These are phyloP conservation scores for Varanus komodoensis DNA, from an alignment of 2,113 vertebrate genomes.

Conservation along the genomic window DNA sequence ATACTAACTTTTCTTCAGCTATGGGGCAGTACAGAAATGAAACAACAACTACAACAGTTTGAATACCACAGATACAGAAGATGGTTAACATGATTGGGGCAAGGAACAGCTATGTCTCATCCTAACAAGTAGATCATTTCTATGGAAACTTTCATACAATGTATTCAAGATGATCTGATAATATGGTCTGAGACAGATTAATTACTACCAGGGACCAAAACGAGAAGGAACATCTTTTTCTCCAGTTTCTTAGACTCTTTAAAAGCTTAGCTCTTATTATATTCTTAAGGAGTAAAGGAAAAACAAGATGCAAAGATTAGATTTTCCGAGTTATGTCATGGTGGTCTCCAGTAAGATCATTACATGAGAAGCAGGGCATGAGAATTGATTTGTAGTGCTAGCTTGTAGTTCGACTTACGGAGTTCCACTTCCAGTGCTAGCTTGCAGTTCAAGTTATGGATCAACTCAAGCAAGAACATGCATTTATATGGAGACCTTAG, in stretches of 20 bases:
- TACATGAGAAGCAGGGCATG: not conserved
- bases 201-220: not conserved
- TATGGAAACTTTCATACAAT: not conserved
- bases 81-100: not conserved
- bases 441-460: not conserved
- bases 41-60: no score
- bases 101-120: not conserved
- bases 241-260: not conserved
- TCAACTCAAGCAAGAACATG: not conserved
- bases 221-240: not conserved
- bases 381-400: not conserved
- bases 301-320: not conserved
- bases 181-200: no score
- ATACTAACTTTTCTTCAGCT: no score
- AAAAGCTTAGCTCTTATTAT: not conserved
- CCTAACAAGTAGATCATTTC: not conserved
- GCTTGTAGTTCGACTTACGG: not conserved
- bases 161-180: not conserved
- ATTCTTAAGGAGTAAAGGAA: not conserved
- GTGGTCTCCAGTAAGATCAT: not conserved
- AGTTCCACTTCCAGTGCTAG: not conserved
- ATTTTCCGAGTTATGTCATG: not conserved
- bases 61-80: not conserved
- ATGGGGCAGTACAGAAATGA: no score
- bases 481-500: not conserved